These are phyloP conservation scores for Mimumesa dahlbomi DNA, from an alignment of 2,888 invertebrate species.

Conservation along the genomic window DNA sequence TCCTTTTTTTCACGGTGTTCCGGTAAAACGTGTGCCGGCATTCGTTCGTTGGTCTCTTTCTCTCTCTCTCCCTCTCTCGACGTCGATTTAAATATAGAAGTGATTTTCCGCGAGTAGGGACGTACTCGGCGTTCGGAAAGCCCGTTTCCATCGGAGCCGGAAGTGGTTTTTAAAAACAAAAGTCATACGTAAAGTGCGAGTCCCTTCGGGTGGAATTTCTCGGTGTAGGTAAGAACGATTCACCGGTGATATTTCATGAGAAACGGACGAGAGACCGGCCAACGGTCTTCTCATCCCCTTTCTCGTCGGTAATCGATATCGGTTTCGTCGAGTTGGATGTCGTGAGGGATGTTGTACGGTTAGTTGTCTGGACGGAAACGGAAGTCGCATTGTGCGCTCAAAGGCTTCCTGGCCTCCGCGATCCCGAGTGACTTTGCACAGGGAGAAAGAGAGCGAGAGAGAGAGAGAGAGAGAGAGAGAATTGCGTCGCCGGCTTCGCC, in stretches of 20 bases:
- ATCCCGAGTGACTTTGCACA: constrained; percentile 21
- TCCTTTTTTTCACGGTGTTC: no score
- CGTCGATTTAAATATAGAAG: neutral
- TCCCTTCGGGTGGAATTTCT: neutral
- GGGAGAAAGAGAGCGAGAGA: neutral
- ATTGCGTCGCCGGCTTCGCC: neutral
- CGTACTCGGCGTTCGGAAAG: no score
- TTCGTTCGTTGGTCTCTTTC: no score
- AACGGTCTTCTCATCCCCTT: neutral
- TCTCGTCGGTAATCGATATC: constrained; percentile 39
- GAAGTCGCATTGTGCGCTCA: constrained; percentile 45
- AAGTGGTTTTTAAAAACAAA: no score
- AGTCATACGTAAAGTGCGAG: no score
- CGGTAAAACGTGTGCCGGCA: no score
- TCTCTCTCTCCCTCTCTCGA: no score
- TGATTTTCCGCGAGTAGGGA: neutral
- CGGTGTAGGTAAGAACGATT: neutral
- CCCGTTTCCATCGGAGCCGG: no score
- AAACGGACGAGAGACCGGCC: neutral
- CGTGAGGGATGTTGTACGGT: constrained; percentile 10
- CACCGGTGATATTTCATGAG: neutral
- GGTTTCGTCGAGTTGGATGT: constrained; percentile 21
- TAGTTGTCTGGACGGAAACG: constrained; percentile 38
- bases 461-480: no score
- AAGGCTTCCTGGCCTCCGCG: constrained; percentile 38